Base-by-base conservation (phyloP, 2,113 vertebrate species). In the Octodon degus region DNA sequence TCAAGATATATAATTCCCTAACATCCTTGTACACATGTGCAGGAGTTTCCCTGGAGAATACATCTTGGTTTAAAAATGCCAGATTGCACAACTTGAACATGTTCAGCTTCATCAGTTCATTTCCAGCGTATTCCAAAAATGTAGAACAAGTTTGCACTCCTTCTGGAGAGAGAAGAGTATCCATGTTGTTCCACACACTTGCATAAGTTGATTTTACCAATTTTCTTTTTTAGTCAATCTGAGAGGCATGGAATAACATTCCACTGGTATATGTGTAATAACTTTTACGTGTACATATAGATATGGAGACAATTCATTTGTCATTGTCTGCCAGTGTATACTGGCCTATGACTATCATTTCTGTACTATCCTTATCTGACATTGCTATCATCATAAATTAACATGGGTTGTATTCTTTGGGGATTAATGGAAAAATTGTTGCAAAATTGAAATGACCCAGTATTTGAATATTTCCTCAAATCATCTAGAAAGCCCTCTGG, bases 51-150 rank as follows among this genome's bases (percentile, higher is more conserved):
- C 68, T 84, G 2, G 40, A 27, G 17, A 40, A 10, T 32, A 40
- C 1, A 72, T 16, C 47, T 12, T 14, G 2, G 30, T 63, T 17
- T 82, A 81, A 37, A 95, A 72, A 63, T 30, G 40, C 58, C 34
- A 22, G 40, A 24, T 72, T 79, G 9, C 8, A 70, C 40, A 14
- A 70, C 76, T 60, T 70, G 32, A 74, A 13, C 50, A 16, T 70
- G 24, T 83, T 74, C 30, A 34, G 7, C 22, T 80, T 91, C 20
- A 20, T 86, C 62, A 74, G 72, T 55, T 93, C 55, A 76, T 94
- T 90, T 50, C 43, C 20, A 88, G 86, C 43, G 43, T 92, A 19
- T 85, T 97, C 74, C 37, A n/a, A 77, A 87, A 90, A 30, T 58
- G 85, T 62, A 14, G 67, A 91, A 50, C 40, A 10, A 34, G 20